Evolutionary conservation across 2,888 invertebrate genomes (phyloP).

Genomic region (Norana najaformis): DNA sequence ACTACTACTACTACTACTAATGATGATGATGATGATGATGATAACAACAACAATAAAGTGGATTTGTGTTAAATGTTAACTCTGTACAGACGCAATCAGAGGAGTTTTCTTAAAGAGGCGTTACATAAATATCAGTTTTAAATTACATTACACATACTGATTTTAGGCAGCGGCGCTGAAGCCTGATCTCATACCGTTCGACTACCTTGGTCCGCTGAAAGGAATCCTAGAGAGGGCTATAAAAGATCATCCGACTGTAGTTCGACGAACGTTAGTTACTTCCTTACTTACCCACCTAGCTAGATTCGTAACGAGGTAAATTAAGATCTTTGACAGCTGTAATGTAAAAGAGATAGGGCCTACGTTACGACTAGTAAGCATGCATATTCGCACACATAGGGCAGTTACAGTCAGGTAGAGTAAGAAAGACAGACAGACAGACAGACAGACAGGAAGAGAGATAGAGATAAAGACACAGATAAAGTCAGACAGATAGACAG

Average conservation of each 20-base stretch:
- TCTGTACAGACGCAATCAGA: neutral
- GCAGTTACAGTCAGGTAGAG: too few relatives aligned
- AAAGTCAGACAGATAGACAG: too few relatives aligned
- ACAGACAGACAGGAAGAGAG: neutral
- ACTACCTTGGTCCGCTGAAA: constrained; percentile 1
- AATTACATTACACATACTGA: neutral
- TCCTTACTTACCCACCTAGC: neutral
- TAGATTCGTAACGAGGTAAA: too few relatives aligned
- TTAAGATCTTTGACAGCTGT: too few relatives aligned
- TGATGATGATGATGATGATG: neutral
- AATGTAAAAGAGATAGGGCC: too few relatives aligned
- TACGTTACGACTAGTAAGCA: neutral
- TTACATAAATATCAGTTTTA: neutral
- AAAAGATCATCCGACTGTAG: neutral
- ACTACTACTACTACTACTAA: too few relatives aligned
- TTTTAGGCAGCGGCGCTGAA: neutral
- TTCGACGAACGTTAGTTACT: neutral
- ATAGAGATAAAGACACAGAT: too few relatives aligned
- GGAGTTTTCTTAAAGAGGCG: neutral
- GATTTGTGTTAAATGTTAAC: too few relatives aligned
- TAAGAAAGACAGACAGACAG: neutral
- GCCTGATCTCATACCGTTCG: neutral
- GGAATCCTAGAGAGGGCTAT: neutral
- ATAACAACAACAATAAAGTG: neutral
- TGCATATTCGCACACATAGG: neutral